Evolutionary conservation across 2,888 invertebrate genomes (phyloP), one percentile per base, ranked within the genome.

Genomic region (Charanyca ferruginea): DNA sequence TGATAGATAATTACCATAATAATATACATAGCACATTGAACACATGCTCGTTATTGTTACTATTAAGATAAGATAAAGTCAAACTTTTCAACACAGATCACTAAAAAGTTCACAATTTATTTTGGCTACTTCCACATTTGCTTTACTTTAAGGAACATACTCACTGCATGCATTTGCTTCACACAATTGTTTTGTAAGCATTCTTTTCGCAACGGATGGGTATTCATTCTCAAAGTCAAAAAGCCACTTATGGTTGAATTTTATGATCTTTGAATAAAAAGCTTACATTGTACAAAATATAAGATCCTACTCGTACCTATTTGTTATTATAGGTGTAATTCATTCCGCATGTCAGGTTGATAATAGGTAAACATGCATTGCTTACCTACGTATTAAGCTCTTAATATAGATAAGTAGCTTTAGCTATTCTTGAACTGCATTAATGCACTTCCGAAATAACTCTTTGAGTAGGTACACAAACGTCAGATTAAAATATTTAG

Each of bases 351-450:
- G 45, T 45, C 28, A 35, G 41, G n/a, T 54, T 49, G 9, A 20
- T 66, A 49, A 73, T 62, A n/a, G n/a, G n/a, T n/a, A 61, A 53
- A 32, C 42, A 42, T 44, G 25, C 49, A 67, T 62, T 67, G 61
- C 74, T 75, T 67, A 58, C 79, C 68, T 58, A 58, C 79, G 75
- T 58, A 58, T 67, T 74, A 49, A 54, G 47, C 20, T 74, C 59
- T 78, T 60, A 60, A 77, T 77, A 72, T 53, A 70, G 62, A 71
- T 41, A 64, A 61, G 51, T 54, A 53, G 42, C 9, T 49, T 38
- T 54, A 70, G 42, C 11, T 63, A 64, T 77, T 77, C 48, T 55
- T 54, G 66, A 47, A 65, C 54, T 73, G 54, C 66, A 54, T 13
- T 72, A 73, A 59, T 77, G 78, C 57, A 73, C 35, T 70, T 23